Evolutionary conservation across 2,888 invertebrate genomes (phyloP).

Genomic region (Cynaeus angustus): DNA sequence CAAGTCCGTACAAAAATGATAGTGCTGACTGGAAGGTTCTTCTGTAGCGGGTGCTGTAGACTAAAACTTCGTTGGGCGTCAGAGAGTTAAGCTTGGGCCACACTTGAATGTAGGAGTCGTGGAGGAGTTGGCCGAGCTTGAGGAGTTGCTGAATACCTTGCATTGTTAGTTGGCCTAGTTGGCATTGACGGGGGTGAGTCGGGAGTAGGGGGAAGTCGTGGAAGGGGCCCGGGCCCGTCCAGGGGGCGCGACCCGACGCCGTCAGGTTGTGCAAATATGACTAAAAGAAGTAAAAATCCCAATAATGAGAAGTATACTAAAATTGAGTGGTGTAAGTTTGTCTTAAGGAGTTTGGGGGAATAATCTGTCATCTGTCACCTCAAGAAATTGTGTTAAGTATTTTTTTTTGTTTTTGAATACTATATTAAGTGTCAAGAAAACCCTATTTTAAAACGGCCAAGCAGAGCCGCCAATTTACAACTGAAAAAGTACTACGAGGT

Average conservation of each 20-base stretch:
- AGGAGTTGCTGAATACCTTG: slow-evolving; percentile 88
- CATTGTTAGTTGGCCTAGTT: slow-evolving; percentile 89
- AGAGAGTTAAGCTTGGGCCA: slow-evolving; percentile 72
- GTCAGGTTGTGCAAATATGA: slow-evolving; percentile 76
- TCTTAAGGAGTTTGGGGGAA: too few species aligned
- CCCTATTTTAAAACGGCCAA: too few species aligned
- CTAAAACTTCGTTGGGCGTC: slow-evolving; percentile 76
- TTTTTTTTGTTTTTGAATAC: too few species aligned
- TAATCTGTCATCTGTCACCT: too few species aligned
- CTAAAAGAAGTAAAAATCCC: slow-evolving; percentile 68
- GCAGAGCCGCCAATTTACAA: too few species aligned
- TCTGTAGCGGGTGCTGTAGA: slow-evolving; percentile 88
- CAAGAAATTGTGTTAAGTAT: too few species aligned
- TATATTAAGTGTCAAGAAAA: too few species aligned
- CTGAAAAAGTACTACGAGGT: too few species aligned
- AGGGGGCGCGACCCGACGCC: slow-evolving; percentile 77
- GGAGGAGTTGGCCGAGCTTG: slow-evolving; percentile 82
- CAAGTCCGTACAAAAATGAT: slow-evolving; percentile 83
- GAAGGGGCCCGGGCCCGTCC: slow-evolving; percentile 87
- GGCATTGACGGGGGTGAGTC: slow-evolving; percentile 79
- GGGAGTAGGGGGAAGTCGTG: slow-evolving; percentile 89
- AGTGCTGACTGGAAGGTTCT: slow-evolving; percentile 94
- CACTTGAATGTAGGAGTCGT: slow-evolving; percentile 74
- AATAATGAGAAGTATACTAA: too few species aligned
- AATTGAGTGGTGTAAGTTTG: too few species aligned